phyloP scores from a whole-genome alignment of 2,113 vertebrate species.

The Ramphastos sulfuratus region DNA sequence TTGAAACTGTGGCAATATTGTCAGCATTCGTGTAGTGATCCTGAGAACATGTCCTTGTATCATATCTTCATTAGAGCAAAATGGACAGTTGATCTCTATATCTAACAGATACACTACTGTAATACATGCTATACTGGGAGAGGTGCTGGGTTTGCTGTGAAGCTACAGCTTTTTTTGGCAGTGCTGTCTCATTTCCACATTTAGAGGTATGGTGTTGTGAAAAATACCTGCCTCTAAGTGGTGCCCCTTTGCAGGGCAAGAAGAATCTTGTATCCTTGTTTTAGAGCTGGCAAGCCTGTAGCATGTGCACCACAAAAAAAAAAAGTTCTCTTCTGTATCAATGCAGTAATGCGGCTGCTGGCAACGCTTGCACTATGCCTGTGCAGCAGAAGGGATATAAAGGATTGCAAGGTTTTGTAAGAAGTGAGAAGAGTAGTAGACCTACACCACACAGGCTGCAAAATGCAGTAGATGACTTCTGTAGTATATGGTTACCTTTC shows the following conservation, averaged over 20 bases:
- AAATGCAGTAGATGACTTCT: not conserved
- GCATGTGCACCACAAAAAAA: not conserved
- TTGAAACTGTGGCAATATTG: not conserved
- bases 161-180: not conserved
- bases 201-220: not conserved
- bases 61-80: not conserved
- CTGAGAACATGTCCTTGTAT: not conserved
- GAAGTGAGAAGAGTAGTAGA: not conserved
- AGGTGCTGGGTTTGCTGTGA: not conserved
- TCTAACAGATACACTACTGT: not conserved
- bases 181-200: not conserved
- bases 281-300: not conserved
- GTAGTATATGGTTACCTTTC: not conserved
- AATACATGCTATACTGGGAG: not conserved
- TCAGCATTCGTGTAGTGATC: not conserved
- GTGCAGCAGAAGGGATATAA: not conserved
- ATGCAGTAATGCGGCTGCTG: not conserved
- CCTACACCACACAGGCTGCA: not conserved
- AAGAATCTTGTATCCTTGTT: not conserved
- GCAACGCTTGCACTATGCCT: rapidly evolving
- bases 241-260: not conserved
- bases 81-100: not conserved
- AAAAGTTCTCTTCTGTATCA: not conserved
- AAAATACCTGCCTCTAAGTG: not conserved
- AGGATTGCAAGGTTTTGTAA: not conserved